These are phyloP conservation scores for Pygoscelis antarcticus DNA, from an alignment of 2,113 vertebrate genomes.

Conservation along the genomic window DNA sequence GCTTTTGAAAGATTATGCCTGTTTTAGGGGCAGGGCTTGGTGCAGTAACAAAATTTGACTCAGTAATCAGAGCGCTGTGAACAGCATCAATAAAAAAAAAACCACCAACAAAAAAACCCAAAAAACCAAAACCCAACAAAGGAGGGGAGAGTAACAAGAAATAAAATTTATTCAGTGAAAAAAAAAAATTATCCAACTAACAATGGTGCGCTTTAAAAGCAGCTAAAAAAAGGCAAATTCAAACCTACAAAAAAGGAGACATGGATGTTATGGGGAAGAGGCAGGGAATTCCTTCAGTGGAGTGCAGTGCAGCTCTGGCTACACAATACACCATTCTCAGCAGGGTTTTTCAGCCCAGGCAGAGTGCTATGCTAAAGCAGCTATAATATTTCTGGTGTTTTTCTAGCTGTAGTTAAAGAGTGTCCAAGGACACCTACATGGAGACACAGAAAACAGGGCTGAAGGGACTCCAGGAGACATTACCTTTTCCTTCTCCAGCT, in stretches of 20 bases:
- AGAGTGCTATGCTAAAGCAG: not conserved
- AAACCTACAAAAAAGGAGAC: not conserved
- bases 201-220: not conserved
- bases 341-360: not conserved
- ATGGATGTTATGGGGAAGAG: not conserved
- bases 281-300: not conserved
- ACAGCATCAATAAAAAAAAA: not conserved
- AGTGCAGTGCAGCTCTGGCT: not conserved
- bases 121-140: not conserved
- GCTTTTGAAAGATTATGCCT: slow-evolving; percentile 1
- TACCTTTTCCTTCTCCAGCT: not conserved
- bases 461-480: not conserved
- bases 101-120: not conserved
- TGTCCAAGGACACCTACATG: not conserved
- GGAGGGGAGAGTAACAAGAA: not conserved
- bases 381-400: not conserved
- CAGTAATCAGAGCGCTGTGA: not conserved
- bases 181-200: not conserved
- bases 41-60: not conserved
- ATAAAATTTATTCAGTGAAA: not conserved
- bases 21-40: not conserved
- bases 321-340: not conserved
- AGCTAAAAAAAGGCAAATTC: not conserved
- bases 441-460: not conserved
- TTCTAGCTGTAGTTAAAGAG: not conserved